These are phyloP conservation scores for Pangasius macronema DNA, from an alignment of 2,797 vertebrate genomes.

Conservation along the genomic window DNA sequence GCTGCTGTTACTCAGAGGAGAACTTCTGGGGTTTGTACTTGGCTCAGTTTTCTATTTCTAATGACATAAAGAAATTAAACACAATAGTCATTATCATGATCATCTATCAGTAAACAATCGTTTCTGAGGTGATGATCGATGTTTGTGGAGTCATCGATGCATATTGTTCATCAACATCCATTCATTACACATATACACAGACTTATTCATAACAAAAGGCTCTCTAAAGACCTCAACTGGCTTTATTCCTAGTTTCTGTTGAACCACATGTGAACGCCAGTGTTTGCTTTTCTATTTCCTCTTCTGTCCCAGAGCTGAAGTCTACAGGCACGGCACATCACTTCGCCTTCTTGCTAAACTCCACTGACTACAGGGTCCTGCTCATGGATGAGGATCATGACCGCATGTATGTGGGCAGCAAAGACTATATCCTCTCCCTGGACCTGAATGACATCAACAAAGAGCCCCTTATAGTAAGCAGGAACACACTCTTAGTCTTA, in stretches of 20 bases:
- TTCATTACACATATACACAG: not conserved
- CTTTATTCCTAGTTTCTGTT: constrained; percentile 9
- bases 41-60: constrained; percentile 4
- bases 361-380: constrained; percentile 95
- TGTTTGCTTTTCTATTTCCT: constrained; percentile 7
- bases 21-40: constrained; percentile 18
- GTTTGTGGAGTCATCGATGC: not conserved
- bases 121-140: constrained; percentile 23
- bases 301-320: constrained; percentile 83
- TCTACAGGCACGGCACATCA: constrained; percentile 92
- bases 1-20: not conserved
- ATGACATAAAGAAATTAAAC: constrained; percentile 5
- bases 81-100: not conserved
- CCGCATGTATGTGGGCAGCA: constrained; percentile 99
- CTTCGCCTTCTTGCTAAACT: constrained; percentile 97
- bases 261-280: not conserved
- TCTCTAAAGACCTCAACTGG: constrained; percentile 1
- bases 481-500: not conserved
- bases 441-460: constrained; percentile 99
- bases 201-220: constrained; percentile 19
- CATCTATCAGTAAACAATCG: constrained; percentile 17
- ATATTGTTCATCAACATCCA: constrained; percentile 4
- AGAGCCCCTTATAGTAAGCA: constrained; percentile 96
- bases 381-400: constrained; percentile 98
- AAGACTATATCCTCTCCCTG: constrained; percentile 95